phyloP scores from a whole-genome alignment of 2,888 invertebrate genomes.

The Latheticus oryzae region DNA sequence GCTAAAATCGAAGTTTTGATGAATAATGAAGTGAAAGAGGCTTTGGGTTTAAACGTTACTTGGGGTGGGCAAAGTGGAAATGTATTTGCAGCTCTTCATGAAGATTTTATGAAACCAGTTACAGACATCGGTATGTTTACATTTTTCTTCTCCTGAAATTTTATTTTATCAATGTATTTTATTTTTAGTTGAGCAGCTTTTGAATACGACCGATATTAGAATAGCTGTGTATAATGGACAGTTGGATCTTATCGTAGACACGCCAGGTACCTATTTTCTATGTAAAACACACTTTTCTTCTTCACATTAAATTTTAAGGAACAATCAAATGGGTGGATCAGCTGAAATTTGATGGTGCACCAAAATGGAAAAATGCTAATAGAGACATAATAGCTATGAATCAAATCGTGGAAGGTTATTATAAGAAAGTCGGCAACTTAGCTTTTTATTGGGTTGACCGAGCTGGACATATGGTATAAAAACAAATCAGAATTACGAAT shows the following conservation, averaged over 20 bases:
- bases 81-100: slow-evolving; percentile 72
- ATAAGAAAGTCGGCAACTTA: slow-evolving; percentile 76
- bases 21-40: slow-evolving; percentile 77
- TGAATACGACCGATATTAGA: slow-evolving; percentile 76
- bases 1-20: slow-evolving; percentile 69
- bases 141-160: too few species aligned
- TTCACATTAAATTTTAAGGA: slow-evolving; percentile 38
- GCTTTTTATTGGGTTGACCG: slow-evolving; percentile 82
- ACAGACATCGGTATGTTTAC: slow-evolving; percentile 75
- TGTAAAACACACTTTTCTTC: slow-evolving; percentile 35
- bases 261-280: slow-evolving; percentile 72
- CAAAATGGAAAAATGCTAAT: slow-evolving; percentile 68
- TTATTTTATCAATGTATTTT: not conserved
- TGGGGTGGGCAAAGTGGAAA: slow-evolving; percentile 74
- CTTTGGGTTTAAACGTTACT: slow-evolving; percentile 72
- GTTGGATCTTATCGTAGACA: slow-evolving; percentile 86
- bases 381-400: slow-evolving; percentile 72
- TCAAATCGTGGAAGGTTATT: slow-evolving; percentile 77
- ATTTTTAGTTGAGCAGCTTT: slow-evolving; percentile 73
- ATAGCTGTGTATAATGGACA: slow-evolving; percentile 83
- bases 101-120: slow-evolving; percentile 81
- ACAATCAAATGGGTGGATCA: slow-evolving; percentile 74
- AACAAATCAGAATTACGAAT: not conserved
- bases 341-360: slow-evolving; percentile 67
- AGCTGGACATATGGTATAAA: slow-evolving; percentile 82